Percentiles rank a stretch among this genome's conserved stretches.
Evolutionary conservation across 1,140 invertebrate species (phyloP).

Genomic region (Trichonephila clavata): DNA sequence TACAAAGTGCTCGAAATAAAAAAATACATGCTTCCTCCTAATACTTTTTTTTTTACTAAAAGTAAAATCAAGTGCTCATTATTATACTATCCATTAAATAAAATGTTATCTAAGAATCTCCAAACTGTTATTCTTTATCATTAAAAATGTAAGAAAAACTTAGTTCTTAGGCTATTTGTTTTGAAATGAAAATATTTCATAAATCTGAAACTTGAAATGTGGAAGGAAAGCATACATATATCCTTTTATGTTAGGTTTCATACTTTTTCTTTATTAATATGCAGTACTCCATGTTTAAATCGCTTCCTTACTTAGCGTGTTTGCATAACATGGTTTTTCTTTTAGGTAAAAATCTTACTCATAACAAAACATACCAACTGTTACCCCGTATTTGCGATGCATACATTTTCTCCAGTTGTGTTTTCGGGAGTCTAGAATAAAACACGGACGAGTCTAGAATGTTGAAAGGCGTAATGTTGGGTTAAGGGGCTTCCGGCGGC

Average conservation of each 20-base stretch:
- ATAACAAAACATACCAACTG: slow-evolving; percentile 27
- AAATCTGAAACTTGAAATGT: background rate
- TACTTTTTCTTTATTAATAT: slow-evolving; percentile 60
- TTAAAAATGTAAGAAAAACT: background rate
- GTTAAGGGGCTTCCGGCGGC: slow-evolving; percentile 6
- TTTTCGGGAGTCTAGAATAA: background rate
- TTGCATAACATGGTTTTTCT: slow-evolving; percentile 56
- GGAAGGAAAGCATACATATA: background rate
- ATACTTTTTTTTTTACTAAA: background rate
- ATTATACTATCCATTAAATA: background rate
- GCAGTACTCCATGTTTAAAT: slow-evolving; percentile 40
- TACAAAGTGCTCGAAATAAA: too few species aligned
- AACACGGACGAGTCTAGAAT: background rate
- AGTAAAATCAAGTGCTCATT: background rate
- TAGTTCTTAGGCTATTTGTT: background rate
- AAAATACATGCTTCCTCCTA: background rate
- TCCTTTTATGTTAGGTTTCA: background rate
- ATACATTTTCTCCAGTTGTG: slow-evolving; percentile 19
- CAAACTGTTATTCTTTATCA: background rate
- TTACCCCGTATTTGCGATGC: slow-evolving; percentile 16
- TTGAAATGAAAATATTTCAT: slow-evolving; percentile 23
- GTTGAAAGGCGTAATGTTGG: background rate
- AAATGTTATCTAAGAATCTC: background rate
- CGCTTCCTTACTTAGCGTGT: slow-evolving; percentile 48
- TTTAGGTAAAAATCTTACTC: slow-evolving; percentile 36